A percentile compares a stretch with the other conserved stretches of the same genome.
Evolutionary conservation across 2,797 vertebrate species (phyloP).

Genomic region (Cheirogaleus major): DNA sequence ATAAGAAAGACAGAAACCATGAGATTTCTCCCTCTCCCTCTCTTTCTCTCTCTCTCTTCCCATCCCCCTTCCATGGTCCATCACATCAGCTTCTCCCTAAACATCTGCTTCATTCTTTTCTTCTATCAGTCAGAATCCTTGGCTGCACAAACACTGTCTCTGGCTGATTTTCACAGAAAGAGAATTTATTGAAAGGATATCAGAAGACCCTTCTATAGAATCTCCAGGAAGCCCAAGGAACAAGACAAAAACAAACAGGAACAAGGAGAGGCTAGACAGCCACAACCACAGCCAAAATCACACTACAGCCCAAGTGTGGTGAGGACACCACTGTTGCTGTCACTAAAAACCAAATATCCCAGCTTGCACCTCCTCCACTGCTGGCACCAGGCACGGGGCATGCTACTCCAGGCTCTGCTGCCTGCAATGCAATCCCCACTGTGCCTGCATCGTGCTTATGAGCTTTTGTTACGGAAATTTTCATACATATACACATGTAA

Average conservation of each 20-base stretch:
- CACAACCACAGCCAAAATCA: neutral
- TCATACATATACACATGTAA: neutral
- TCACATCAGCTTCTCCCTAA: neutral
- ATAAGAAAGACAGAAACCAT: neutral
- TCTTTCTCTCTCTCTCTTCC: neutral
- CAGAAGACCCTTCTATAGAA: neutral
- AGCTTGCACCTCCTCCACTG: rapidly evolving
- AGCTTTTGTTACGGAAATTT: neutral
- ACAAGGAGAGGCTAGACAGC: neutral
- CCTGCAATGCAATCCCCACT: neutral
- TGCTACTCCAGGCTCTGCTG: neutral
- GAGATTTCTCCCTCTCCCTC: neutral
- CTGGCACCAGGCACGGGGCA: rapidly evolving
- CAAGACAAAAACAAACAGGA: neutral
- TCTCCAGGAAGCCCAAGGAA: neutral
- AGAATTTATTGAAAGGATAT: neutral
- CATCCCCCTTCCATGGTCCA: neutral
- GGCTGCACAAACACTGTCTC: neutral
- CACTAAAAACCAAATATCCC: neutral
- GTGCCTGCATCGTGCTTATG: rapidly evolving
- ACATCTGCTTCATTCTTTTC: neutral
- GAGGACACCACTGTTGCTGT: neutral
- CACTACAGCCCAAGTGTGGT: neutral
- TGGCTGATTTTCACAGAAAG: neutral
- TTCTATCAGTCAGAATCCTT: neutral